Evolutionary conservation across 2,113 vertebrate genomes (phyloP).

Genomic region (Rhynchopsitta pachyrhyncha): DNA sequence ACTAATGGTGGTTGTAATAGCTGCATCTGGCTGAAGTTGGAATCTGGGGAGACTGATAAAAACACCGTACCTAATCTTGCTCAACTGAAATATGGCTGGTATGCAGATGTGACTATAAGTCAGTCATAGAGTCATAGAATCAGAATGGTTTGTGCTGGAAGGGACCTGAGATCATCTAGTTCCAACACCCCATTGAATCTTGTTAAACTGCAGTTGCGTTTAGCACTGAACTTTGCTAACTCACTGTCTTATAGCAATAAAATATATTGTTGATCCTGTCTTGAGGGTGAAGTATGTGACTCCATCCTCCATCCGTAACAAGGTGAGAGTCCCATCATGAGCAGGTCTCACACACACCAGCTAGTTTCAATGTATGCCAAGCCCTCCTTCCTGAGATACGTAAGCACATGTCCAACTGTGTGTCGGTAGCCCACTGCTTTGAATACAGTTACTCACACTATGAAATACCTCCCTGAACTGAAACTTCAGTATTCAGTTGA

Average conservation of each 20-base stretch:
- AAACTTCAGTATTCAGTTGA: neutral
- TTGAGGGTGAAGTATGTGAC: accelerated
- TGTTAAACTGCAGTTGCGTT: neutral
- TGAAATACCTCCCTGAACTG: neutral
- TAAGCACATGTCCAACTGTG: neutral
- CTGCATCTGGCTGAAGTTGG: neutral
- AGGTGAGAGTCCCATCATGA: neutral
- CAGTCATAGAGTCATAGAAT: neutral
- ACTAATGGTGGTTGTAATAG: neutral
- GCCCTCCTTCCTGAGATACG: neutral
- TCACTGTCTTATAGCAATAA: neutral
- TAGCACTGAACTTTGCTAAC: neutral
- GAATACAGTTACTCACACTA: neutral
- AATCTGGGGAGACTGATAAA: neutral
- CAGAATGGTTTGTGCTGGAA: neutral
- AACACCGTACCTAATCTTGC: neutral
- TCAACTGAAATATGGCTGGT: neutral
- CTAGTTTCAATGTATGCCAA: neutral
- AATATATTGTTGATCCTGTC: neutral
- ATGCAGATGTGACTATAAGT: neutral
- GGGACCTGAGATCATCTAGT: neutral
- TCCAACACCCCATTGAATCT: neutral
- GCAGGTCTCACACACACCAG: neutral
- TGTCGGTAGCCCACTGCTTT: neutral
- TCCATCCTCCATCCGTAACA: neutral